Evolutionary conservation across 2,888 invertebrate species (phyloP).

Genomic region (Leucoptera coffeella): DNA sequence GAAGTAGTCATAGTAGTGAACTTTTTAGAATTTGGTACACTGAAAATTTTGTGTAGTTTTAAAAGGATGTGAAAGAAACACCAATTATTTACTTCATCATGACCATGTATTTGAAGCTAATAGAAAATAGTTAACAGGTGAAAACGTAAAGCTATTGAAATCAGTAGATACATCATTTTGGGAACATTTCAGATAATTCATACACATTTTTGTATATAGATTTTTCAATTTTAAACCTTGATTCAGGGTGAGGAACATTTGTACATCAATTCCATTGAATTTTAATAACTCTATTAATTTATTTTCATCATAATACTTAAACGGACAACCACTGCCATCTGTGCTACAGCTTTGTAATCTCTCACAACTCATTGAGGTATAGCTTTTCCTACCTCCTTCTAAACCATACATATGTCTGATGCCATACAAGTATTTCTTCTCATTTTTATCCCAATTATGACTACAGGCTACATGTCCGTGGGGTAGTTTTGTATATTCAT

Average conservation of each 20-base stretch:
- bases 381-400: slow-evolving; percentile 60
- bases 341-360: slow-evolving; percentile 49
- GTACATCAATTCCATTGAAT: no score
- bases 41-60: no score
- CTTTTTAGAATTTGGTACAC: no score
- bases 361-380: slow-evolving; percentile 53
- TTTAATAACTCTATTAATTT: slow-evolving; percentile 26
- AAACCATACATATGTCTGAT: slow-evolving; percentile 68
- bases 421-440: slow-evolving; percentile 58
- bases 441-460: slow-evolving; percentile 60
- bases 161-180: no score
- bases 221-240: slow-evolving; percentile 37
- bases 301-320: slow-evolving; percentile 46
- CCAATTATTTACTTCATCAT: no score
- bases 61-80: no score
- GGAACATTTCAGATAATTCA: no score
- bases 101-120: no score
- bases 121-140: no score
- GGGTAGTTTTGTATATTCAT: slow-evolving; percentile 53
- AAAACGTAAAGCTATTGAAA: no score
- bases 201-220: slow-evolving; percentile 21
- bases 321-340: slow-evolving; percentile 59
- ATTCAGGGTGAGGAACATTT: slow-evolving; percentile 31
- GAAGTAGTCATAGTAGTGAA: no score
- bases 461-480: slow-evolving; percentile 39